Base-by-base conservation (phyloP, 2,113 vertebrate species). In the Rhinolophus ferrumequinum region DNA sequence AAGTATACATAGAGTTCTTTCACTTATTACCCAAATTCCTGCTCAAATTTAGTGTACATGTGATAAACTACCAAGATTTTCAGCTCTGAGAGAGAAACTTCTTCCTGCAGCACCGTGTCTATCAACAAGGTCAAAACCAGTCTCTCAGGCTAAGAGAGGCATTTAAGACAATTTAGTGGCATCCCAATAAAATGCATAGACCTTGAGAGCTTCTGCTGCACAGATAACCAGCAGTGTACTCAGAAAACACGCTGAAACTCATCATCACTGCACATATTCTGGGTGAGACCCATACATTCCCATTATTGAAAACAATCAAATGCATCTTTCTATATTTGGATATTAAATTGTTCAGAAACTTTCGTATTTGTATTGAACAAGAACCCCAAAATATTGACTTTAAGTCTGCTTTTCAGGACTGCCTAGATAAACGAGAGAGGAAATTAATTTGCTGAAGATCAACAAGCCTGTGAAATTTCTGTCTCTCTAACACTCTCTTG, bases 161-260 rank as follows among this genome's bases (percentile, higher is more conserved):
- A 90, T 41, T 60, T 50, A 96, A 44, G 95, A 97, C 80, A 92
- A 95, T 90, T 38, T 97, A 77, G 96, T 73, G 72, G 81, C 50
- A 86, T 97, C 97, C 95, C 96, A 97, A 83, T 88, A 97, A 44
- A 97, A 97, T 50, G 62, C 91, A 92, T 72, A 94, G 95, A 93
- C 97, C 70, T 19, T 50, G 88, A 91, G 97, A 94, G 90, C 80
- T 92, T 94, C 89, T 66, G 69, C 93, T 94, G 13, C 85, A 44
- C 88, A 97, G 87, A 69, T 97, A 97, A 97, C 73, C 91, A 92
- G 94, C 95, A 93, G 95, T 97, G 7, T 96, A 76, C 97, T 97
- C 91, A 70, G 97, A 88, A 89, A 83, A 56, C 47, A 91, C 38
- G 62, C 44, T 70, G 93, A 96, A 97, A 96, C 88, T 79, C 89